A percentile compares a stretch with the other conserved stretches of the same genome.
These are phyloP conservation scores for Cordilura impudica DNA, from an alignment of 2,888 invertebrate species.

Conservation along the genomic window DNA sequence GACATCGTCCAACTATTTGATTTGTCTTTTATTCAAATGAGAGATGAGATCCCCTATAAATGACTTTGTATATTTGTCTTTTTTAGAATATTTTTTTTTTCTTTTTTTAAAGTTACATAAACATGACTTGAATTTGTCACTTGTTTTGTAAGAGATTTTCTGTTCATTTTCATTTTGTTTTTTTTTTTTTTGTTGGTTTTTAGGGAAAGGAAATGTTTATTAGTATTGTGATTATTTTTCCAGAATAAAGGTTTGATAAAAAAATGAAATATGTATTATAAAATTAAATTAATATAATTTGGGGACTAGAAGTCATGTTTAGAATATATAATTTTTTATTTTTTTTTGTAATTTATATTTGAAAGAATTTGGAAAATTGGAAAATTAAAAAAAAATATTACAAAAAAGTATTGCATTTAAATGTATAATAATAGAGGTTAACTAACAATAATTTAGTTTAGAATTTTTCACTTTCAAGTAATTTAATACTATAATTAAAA, in stretches of 20 bases:
- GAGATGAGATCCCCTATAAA: slow-evolving; percentile 47
- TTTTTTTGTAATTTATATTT: not conserved
- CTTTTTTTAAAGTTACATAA: slow-evolving; percentile 13
- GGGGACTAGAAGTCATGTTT: not conserved
- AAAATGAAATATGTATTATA: not conserved
- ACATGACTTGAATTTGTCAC: slow-evolving; percentile 61
- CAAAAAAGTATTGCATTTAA: too few species aligned
- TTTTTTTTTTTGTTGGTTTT: slow-evolving; percentile 1
- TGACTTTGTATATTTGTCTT: slow-evolving; percentile 41
- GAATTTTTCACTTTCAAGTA: too few species aligned
- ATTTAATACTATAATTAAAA: too few species aligned
- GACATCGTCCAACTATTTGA: slow-evolving; percentile 29
- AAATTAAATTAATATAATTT: not conserved
- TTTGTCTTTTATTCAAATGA: slow-evolving; percentile 55
- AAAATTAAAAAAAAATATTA: too few species aligned
- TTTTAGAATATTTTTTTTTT: slow-evolving; percentile 9
- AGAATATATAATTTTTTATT: slow-evolving; percentile 25
- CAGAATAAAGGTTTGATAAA: not conserved
- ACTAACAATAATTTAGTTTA: too few species aligned
- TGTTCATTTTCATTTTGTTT: not conserved
- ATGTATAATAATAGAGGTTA: too few species aligned
- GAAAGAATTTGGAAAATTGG: too few species aligned
- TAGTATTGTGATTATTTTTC: slow-evolving; percentile 12
- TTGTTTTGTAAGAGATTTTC: slow-evolving; percentile 22
- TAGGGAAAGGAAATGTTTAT: slow-evolving; percentile 22